Evolutionary conservation across 2,888 invertebrate genomes (phyloP), one percentile per base, ranked within the genome.

Genomic region (Xanthia icteritia): DNA sequence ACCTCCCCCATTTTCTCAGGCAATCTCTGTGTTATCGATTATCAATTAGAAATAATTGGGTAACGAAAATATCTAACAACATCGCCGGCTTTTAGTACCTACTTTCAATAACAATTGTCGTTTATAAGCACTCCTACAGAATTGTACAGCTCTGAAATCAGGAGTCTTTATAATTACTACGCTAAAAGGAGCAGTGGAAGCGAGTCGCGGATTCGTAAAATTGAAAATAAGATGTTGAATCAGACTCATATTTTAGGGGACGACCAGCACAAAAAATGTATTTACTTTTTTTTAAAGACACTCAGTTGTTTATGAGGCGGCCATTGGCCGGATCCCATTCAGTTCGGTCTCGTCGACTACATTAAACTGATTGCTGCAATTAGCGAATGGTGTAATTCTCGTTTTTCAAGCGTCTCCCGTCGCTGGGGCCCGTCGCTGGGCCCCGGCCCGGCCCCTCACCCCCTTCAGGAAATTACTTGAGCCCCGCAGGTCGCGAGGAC

Each of bases 291-390:
- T 85, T 85, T 87, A 89, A 89, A 90, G 86, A 88, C 85, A 88
- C 87, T 86, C 90, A 86, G 90, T 90, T 92, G 92, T 94, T 94
- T 93, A 93, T 93, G 92, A 92, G 92, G 86, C 91, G 90, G 91
- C 92, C 92, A 92, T 92, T 92, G 92, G 93, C 92, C 89, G 91
- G 91, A 90, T 92, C 91, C 90, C 89, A 92, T 92, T 93, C 92
- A 93, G 93, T 93, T 93, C 91, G 92, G 94, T 93, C 93, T 94
- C 93, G 95, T 93, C 94, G 95, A 95, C 95, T 96, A 96, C 96
- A 96, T 96, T 96, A 96, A 94, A 96, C 94, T 96, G 96, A 96
- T 96, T 96, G 95, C 96, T 93, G 95, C 95, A 96, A 96, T 96
- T 96, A 96, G 95, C 92, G 96, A 94, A 95, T 95, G 96, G 95